Conservation (phyloP, 2,113 vertebrate species). For the Balaenoptera acutorostrata region DNA sequence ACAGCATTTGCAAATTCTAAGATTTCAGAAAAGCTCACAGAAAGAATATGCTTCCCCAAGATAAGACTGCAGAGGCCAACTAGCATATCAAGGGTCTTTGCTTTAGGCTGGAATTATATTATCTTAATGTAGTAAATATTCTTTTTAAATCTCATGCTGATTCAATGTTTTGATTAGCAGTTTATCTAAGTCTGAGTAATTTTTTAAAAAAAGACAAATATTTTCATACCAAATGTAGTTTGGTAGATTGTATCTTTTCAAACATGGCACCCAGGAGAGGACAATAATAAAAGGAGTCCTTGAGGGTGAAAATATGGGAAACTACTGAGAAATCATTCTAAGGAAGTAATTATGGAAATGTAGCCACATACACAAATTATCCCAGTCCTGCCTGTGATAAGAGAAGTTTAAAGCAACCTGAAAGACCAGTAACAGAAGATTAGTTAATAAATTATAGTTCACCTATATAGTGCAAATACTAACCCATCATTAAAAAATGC, state of each 20-base stretch:
- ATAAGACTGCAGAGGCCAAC: not conserved
- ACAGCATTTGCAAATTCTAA: not conserved
- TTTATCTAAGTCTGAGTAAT: not conserved
- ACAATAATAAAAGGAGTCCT: not conserved
- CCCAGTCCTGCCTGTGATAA: not conserved
- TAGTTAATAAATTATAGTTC: not conserved
- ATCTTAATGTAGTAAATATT: not conserved
- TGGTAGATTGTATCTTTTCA: constrained; percentile 17
- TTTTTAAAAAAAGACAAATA: not conserved
- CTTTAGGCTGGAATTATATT: not conserved
- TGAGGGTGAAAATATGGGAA: not conserved
- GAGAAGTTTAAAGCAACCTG: not conserved
- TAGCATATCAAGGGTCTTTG: not conserved
- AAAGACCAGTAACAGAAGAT: not conserved
- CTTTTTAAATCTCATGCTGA: not conserved
- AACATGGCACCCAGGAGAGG: not conserved
- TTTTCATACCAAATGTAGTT: not conserved
- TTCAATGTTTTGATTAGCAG: constrained; percentile 36
- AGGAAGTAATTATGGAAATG: not conserved
- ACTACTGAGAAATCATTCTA: not conserved
- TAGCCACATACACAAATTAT: not conserved
- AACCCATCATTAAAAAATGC: not conserved
- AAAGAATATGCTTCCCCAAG: not conserved
- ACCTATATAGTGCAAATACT: not conserved
- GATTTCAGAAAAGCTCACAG: not conserved